A percentile compares a stretch with the other conserved stretches of the same genome.
These are phyloP conservation scores for Corythucha ciliata DNA, from an alignment of 2,888 invertebrate genomes.

Conservation along the genomic window DNA sequence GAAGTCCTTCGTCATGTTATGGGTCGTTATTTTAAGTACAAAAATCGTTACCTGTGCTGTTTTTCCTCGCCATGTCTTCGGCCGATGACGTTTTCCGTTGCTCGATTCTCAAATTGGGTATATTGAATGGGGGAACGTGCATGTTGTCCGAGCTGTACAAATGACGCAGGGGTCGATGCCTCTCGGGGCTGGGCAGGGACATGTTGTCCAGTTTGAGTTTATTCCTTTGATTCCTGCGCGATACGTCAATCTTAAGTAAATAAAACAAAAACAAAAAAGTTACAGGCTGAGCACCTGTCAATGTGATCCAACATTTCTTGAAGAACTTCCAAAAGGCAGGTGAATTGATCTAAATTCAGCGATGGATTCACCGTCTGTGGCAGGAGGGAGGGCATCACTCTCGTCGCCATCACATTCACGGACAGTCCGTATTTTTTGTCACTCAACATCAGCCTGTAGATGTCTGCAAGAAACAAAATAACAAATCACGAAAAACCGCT, in stretches of 20 bases:
- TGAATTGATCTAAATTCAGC: conserved; percentile 72
- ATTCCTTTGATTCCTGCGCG: conserved; percentile 66
- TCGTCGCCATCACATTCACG: conserved; percentile 83
- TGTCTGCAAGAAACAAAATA: conserved; percentile 51
- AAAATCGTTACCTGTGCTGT: conserved; percentile 58
- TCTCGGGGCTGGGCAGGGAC: conserved; percentile 63
- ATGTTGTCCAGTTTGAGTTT: conserved; percentile 78
- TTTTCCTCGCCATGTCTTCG: conserved; percentile 83
- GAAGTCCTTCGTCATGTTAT: too few species aligned
- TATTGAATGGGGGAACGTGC: conserved; percentile 73
- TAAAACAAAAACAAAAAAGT: not conserved
- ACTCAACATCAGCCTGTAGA: conserved; percentile 80
- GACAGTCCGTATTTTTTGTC: conserved; percentile 86
- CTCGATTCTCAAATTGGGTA: conserved; percentile 77
- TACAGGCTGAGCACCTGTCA: conserved; percentile 47
- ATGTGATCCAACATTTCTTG: conserved; percentile 89
- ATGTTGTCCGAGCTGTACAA: conserved; percentile 80
- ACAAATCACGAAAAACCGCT: not conserved
- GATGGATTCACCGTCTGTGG: conserved; percentile 87
- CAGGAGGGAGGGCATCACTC: conserved; percentile 83
- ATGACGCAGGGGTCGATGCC: conserved; percentile 64
- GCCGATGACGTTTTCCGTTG: conserved; percentile 83
- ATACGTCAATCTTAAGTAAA: not conserved
- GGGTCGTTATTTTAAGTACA: too few species aligned
- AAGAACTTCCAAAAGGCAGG: conserved; percentile 67